Percentiles rank a stretch among this genome's conserved stretches.
Evolutionary conservation across 2,888 invertebrate species (phyloP).

Genomic region (Parnassius orleans): DNA sequence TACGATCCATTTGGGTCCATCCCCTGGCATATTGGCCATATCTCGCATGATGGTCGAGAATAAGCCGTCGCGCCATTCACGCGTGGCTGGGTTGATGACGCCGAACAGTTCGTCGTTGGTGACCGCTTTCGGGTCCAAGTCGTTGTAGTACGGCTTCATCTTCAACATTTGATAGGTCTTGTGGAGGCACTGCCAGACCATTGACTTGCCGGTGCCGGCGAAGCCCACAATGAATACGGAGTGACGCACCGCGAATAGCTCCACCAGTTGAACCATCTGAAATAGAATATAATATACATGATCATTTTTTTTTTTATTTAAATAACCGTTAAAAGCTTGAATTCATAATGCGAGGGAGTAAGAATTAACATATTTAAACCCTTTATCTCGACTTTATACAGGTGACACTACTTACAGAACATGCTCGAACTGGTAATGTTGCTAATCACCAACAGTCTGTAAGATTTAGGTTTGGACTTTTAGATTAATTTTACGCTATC

Average conservation of each 20-base stretch:
- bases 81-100: constrained; percentile 94
- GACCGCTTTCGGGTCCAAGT: constrained; percentile 97
- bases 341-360: too few relatives aligned
- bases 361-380: too few relatives aligned
- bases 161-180: constrained; percentile 91
- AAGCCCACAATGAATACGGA: constrained; percentile 94
- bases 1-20: constrained; percentile 96
- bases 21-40: constrained; percentile 92
- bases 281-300: constrained; percentile 22
- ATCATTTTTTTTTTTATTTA: too few relatives aligned
- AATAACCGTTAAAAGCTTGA: too few relatives aligned
- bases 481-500: too few relatives aligned
- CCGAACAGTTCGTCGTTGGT: constrained; percentile 98
- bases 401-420: too few relatives aligned
- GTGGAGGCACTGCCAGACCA: constrained; percentile 95
- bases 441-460: too few relatives aligned
- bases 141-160: constrained; percentile 90
- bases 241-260: constrained; percentile 95
- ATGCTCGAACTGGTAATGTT: too few relatives aligned
- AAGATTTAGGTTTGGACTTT: too few relatives aligned
- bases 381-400: too few relatives aligned
- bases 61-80: constrained; percentile 96
- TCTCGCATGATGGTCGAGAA: constrained; percentile 97
- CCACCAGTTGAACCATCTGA: constrained; percentile 94
- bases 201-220: constrained; percentile 95